Evolutionary conservation across 2,797 vertebrate genomes (phyloP).

Genomic region (Oreortyx pictus): DNA sequence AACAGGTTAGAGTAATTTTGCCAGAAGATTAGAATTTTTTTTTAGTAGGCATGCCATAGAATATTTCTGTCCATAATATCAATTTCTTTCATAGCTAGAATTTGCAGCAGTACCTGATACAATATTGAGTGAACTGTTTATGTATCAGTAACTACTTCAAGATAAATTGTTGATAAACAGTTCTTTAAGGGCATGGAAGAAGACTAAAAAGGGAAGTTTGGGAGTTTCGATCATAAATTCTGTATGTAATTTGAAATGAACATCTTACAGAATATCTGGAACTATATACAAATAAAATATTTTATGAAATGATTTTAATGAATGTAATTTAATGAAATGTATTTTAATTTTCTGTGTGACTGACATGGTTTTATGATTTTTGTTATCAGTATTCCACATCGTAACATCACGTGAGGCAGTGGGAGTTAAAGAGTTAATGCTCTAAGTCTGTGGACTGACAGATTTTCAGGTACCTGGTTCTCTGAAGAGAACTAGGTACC

Average conservation of each 20-base stretch:
- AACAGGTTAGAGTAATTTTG: constrained; percentile 15
- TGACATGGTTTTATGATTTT: no score
- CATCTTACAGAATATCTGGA: constrained; percentile 37
- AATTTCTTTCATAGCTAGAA: neutral
- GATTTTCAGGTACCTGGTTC: no score
- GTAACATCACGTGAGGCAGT: no score
- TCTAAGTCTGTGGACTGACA: no score
- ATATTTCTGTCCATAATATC: neutral
- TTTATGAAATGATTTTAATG: neutral
- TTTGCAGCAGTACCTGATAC: neutral
- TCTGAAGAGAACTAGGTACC: no score
- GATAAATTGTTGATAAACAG: constrained; percentile 1
- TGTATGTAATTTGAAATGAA: constrained; percentile 49
- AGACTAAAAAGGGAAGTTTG: neutral
- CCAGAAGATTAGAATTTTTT: neutral
- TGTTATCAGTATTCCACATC: no score
- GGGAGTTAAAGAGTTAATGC: no score
- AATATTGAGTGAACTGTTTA: neutral
- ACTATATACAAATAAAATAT: constrained; percentile 19
- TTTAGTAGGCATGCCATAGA: neutral
- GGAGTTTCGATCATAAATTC: constrained; percentile 46
- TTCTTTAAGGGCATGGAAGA: neutral
- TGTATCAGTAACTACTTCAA: constrained; percentile 18
- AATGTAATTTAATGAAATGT: no score
- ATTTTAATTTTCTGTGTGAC: constrained; percentile 50